Conservation (phyloP, 2,888 invertebrate species). For the Cephus runcator region DNA sequence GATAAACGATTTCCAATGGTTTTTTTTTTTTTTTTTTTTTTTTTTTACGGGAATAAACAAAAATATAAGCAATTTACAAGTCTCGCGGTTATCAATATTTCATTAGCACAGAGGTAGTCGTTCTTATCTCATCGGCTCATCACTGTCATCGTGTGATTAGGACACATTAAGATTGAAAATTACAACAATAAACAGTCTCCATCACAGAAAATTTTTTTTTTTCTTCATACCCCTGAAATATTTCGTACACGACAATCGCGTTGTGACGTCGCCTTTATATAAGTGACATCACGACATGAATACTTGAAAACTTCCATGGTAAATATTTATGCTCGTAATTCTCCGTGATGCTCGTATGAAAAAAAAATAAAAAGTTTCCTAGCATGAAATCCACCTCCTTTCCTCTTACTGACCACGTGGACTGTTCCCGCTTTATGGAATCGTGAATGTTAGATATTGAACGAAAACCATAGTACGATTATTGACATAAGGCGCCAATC, state of each 20-base stretch:
- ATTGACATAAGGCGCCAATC: neutral
- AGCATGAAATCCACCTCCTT: neutral
- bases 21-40: no score
- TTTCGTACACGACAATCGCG: neutral
- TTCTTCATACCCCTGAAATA: neutral
- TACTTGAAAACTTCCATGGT: neutral
- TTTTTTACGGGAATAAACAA: no score
- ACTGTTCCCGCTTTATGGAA: neutral
- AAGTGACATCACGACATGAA: neutral
- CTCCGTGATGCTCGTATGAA: neutral
- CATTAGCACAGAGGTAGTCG: neutral
- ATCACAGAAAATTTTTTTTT: constrained; percentile 8
- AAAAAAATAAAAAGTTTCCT: neutral
- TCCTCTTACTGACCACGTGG: neutral
- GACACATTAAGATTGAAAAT: neutral
- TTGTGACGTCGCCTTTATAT: neutral
- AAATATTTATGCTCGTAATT: neutral
- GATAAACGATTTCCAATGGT: neutral
- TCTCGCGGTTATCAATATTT: neutral
- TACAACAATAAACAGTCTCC: neutral
- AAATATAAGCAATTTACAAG: neutral
- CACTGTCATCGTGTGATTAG: neutral
- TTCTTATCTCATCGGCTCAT: neutral
- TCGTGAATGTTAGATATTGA: neutral
- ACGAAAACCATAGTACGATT: neutral